Conservation (phyloP, 2,113 vertebrate species). For the Copsychus sechellarum region DNA sequence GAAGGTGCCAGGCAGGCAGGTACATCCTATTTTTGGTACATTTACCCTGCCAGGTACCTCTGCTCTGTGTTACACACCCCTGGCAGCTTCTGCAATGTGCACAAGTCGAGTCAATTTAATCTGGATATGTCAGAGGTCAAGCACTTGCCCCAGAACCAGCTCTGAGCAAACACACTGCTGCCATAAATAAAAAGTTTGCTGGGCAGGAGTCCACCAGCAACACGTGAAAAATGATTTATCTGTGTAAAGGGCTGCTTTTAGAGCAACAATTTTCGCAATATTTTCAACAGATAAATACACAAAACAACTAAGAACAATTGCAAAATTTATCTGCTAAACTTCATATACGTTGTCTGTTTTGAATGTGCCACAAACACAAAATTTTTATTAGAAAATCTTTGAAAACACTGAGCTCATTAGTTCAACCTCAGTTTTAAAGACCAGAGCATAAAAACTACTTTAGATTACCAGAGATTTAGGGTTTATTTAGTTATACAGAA, state of each 20-base stretch:
- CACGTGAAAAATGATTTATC: not conserved
- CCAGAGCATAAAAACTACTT: not conserved
- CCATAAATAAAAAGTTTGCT: not conserved
- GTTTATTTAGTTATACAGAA: not conserved
- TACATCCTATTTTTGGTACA: accelerated
- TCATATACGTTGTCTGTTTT: accelerated
- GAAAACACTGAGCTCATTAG: not conserved
- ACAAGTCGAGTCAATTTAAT: not conserved
- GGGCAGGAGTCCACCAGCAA: not conserved
- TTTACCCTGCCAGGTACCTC: not conserved
- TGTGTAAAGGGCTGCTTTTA: not conserved
- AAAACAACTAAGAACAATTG: not conserved
- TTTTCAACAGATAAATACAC: accelerated
- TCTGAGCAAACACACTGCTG: not conserved
- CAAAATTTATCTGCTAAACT: not conserved
- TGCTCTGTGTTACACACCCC: not conserved
- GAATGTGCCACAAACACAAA: accelerated
- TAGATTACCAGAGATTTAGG: not conserved
- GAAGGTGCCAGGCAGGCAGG: not conserved
- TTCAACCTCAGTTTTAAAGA: not conserved
- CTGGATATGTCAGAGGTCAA: not conserved
- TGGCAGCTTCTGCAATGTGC: not conserved
- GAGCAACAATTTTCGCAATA: not conserved
- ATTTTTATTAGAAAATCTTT: not conserved
- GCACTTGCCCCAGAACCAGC: not conserved